Conservation (phyloP, 1,140 invertebrate genomes). For the Hermetia illucens region DNA sequence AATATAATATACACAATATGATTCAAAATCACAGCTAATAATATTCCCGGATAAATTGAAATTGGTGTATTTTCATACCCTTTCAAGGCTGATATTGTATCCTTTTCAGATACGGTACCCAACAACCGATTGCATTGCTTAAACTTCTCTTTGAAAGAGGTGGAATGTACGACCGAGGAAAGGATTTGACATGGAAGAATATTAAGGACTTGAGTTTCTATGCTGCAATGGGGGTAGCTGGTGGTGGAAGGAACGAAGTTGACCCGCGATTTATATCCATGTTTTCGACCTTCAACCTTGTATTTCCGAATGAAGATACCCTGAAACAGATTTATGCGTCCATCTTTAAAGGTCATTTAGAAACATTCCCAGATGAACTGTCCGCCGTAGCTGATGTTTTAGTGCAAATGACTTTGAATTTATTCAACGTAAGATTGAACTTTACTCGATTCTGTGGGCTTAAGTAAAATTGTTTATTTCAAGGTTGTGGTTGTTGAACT, state of each 20-base stretch:
- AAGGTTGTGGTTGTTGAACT: constrained; percentile 55
- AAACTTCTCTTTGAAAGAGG: constrained; percentile 74
- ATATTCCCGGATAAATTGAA: too few relatives aligned
- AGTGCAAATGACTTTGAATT: constrained; percentile 59
- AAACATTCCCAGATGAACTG: constrained; percentile 50
- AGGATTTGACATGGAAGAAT: constrained; percentile 79
- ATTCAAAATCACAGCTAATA: too few relatives aligned
- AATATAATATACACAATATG: too few relatives aligned
- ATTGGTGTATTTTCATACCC: too few relatives aligned
- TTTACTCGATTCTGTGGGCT: neutral
- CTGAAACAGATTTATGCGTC: constrained; percentile 71
- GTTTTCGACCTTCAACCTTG: constrained; percentile 76
- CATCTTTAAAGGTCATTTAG: constrained; percentile 63
- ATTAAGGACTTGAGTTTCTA: constrained; percentile 71
- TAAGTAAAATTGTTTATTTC: constrained; percentile 5
- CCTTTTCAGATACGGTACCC: constrained; percentile 70
- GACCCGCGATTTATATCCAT: constrained; percentile 81
- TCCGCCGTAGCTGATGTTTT: constrained; percentile 46
- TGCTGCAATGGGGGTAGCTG: constrained; percentile 54
- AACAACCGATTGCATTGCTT: constrained; percentile 80
- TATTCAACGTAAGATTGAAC: constrained; percentile 58
- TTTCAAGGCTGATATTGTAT: too few relatives aligned
- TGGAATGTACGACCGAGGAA: constrained; percentile 78
- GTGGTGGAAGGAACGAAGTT: constrained; percentile 75
- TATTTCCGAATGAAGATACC: constrained; percentile 61